A percentile compares a stretch with the other conserved stretches of the same genome.
Conservation (phyloP, 1,140 invertebrate genomes). For the Drosophila subobscura region DNA sequence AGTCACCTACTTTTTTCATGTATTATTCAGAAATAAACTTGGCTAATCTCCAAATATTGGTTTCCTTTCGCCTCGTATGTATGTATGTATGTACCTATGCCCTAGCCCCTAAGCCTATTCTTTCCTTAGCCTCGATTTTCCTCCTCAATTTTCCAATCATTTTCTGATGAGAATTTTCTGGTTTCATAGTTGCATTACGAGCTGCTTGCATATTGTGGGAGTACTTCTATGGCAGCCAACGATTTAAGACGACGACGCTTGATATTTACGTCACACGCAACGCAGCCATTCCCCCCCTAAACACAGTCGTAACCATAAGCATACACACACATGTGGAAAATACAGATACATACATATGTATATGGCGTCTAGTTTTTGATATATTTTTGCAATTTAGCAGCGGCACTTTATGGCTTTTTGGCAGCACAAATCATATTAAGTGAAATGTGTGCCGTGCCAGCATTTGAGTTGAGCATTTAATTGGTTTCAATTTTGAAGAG, state of each 20-base stretch:
- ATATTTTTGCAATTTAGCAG: slow-evolving; percentile 59
- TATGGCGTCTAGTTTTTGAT: slow-evolving; percentile 44
- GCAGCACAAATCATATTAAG: slow-evolving; percentile 68
- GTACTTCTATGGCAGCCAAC: slow-evolving; percentile 52
- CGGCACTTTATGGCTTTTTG: slow-evolving; percentile 57
- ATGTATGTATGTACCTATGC: background rate
- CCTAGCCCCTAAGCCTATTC: slow-evolving; percentile 31
- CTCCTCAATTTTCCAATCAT: slow-evolving; percentile 57
- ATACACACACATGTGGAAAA: slow-evolving; percentile 8
- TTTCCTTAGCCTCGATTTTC: background rate
- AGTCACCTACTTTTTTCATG: slow-evolving; percentile 16
- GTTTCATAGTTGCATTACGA: slow-evolving; percentile 30
- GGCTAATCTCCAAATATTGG: slow-evolving; percentile 46
- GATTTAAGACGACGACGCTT: slow-evolving; percentile 66
- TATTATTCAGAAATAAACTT: slow-evolving; percentile 42
- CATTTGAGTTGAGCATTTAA: slow-evolving; percentile 25
- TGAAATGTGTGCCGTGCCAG: slow-evolving; percentile 37
- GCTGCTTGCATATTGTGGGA: slow-evolving; percentile 7
- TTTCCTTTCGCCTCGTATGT: slow-evolving; percentile 11
- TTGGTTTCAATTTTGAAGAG: slow-evolving; percentile 24
- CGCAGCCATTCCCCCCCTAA: background rate
- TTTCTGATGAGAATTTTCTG: slow-evolving; percentile 53
- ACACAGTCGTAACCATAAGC: background rate
- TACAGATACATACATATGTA: slow-evolving; percentile 17
- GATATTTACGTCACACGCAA: slow-evolving; percentile 66